Percentiles rank a stretch among this genome's conserved stretches.
These are phyloP conservation scores for Lepidurus arcticus DNA, from an alignment of 1,140 invertebrate species.

Conservation along the genomic window DNA sequence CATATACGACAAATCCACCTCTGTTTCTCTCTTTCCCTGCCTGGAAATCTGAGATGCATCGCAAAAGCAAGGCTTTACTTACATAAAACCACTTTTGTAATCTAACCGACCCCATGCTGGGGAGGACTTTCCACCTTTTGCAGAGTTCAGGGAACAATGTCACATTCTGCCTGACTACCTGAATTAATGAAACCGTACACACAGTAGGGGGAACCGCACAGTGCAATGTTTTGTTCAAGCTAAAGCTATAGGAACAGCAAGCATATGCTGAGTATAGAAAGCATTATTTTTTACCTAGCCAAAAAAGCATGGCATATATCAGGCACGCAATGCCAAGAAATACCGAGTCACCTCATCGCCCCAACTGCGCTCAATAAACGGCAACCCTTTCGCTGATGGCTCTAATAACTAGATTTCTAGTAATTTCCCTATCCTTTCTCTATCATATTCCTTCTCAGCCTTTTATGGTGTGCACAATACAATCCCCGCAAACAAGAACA, in stretches of 20 bases:
- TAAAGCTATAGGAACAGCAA: neutral
- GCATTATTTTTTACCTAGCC: neutral
- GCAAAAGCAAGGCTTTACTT: neutral
- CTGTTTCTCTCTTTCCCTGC: neutral
- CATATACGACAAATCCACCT: neutral
- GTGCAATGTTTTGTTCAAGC: neutral
- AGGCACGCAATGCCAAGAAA: neutral
- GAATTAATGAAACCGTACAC: conserved; percentile 22
- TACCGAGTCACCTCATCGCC: neutral
- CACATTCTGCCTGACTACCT: conserved; percentile 12
- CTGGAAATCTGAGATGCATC: neutral
- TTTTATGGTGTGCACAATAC: neutral
- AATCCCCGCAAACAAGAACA: neutral
- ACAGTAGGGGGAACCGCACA: neutral
- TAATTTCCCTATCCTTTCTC: neutral
- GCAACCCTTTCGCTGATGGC: neutral
- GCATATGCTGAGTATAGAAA: neutral
- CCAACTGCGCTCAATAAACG: neutral
- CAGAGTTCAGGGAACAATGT: neutral
- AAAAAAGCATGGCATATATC: neutral
- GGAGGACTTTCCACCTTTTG: neutral
- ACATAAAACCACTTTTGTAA: neutral
- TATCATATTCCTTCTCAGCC: neutral
- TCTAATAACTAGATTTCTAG: neutral
- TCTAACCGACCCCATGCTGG: neutral